Base-by-base conservation (phyloP, 2,888 invertebrate genomes). In the Epinotia nisella region DNA sequence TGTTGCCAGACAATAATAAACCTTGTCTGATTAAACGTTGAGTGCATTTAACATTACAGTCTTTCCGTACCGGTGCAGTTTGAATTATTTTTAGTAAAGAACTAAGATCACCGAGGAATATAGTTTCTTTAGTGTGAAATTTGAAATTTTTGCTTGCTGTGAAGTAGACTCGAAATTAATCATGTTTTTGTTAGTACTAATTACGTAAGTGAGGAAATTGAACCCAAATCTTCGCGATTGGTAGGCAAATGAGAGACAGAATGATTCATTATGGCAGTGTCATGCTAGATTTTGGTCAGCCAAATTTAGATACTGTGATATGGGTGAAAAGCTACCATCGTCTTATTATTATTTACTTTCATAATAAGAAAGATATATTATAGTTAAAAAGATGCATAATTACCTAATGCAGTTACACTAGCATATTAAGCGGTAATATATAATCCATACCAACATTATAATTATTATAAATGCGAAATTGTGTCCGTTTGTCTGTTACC, bases 1-100 rank as follows among this genome's bases (percentile, higher is more conserved):
- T 87, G 83, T 76, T 71, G 74, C 76, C 81, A 80, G 76, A 75
- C 78, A 53, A 86, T 79, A 80, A 77, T 79, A 74, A 79, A 81
- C 85, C 77, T 71, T 79, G 24, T 21, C 19, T 17, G n/a, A 21
- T 29, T 66, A 21, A 17, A 49, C 21, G 61, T 66, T 39, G 29
- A 45, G 69, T 74, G 41, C 60, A 72, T 62, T 56, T 13, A 35
- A 51, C 51, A 13, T 68, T 64, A 60, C 17, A 15, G 0, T 9
- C 21, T 45, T 17, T 19, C 21, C 10, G 41, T 29, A 19, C 51
- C 17, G 13, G 7, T 71, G 41, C 59, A 45, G 19, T 65, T 60
- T 66, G 51, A 66, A 53, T 71, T 65, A 21, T 60, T 71, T 71
- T 60, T 17, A 53, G 7, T 56, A 24, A 2, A 41, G 59, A 41